Conservation (phyloP, 2,888 invertebrate species). For the Melinaea menophilus region DNA sequence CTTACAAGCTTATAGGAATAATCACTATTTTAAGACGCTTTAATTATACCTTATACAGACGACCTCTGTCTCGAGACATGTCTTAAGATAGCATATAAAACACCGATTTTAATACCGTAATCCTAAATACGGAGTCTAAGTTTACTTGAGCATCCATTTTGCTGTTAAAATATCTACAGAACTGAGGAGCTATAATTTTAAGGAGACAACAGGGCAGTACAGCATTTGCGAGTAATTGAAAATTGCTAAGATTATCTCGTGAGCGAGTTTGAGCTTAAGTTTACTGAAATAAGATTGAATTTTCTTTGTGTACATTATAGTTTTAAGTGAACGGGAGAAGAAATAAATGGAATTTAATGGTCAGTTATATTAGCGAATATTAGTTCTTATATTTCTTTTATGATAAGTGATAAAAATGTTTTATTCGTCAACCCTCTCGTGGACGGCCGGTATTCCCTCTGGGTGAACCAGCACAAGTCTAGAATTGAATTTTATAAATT, state of each 20-base stretch:
- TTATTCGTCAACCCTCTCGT: not conserved
- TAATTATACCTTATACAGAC: conserved; percentile 10
- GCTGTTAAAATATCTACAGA: conserved; percentile 34
- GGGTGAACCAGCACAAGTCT: too few species aligned
- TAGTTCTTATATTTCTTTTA: conserved; percentile 11
- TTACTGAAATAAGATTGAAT: conserved; percentile 24
- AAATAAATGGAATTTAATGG: conserved; percentile 30
- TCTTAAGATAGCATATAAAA: conserved; percentile 32
- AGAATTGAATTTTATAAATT: too few species aligned
- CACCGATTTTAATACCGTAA: conserved; percentile 35
- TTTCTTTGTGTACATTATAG: conserved; percentile 5
- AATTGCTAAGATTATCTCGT: conserved; percentile 35
- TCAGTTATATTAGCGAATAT: conserved; percentile 28
- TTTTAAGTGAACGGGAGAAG: not conserved
- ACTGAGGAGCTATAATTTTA: conserved; percentile 42
- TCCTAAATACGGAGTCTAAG: conserved; percentile 26
- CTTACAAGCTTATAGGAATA: too few species aligned
- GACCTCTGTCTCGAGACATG: conserved; percentile 27
- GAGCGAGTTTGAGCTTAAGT: conserved; percentile 29
- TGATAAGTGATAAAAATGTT: conserved; percentile 4
- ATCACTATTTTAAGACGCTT: too few species aligned
- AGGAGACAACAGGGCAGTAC: conserved; percentile 40
- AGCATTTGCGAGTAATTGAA: conserved; percentile 41
- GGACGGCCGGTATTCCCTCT: too few species aligned
- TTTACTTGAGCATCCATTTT: conserved; percentile 24